Percentiles rank a stretch among this genome's conserved stretches.
Conservation (phyloP, 2,888 invertebrate genomes). For the Mesochorus sp. region DNA sequence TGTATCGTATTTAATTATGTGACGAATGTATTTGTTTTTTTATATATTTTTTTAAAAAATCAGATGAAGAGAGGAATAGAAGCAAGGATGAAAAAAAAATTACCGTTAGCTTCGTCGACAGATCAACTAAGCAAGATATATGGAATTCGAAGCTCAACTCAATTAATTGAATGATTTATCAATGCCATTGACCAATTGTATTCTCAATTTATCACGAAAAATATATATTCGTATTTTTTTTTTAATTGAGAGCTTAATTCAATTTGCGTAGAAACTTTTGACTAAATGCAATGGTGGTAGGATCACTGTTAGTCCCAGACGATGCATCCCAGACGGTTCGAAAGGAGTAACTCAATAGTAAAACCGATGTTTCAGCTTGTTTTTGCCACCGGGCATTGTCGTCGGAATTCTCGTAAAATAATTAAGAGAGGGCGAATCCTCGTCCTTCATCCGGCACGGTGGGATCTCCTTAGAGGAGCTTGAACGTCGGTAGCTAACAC, state of each 20-base stretch:
- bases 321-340: conserved; percentile 27
- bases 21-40: too few relatives aligned
- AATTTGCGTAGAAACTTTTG: background rate
- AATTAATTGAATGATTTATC: background rate
- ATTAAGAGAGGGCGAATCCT: conserved; percentile 73
- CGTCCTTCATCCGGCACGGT: too few relatives aligned
- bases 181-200: background rate
- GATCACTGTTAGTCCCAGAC: conserved; percentile 4
- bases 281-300: background rate
- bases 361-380: conserved; percentile 79
- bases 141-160: background rate
- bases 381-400: conserved; percentile 79
- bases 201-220: background rate
- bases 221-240: background rate
- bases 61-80: too few relatives aligned
- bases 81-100: too few relatives aligned
- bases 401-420: conserved; percentile 81
- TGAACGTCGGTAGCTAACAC: conserved; percentile 70
- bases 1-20: too few relatives aligned
- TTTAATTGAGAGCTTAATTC: background rate
- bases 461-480: background rate
- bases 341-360: conserved; percentile 66
- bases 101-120: too few relatives aligned
- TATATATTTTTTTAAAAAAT: too few relatives aligned
- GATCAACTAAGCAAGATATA: too few relatives aligned